A percentile compares a stretch with the other conserved stretches of the same genome.
Conservation (phyloP, 2,113 vertebrate species). For the Canis aureus region DNA sequence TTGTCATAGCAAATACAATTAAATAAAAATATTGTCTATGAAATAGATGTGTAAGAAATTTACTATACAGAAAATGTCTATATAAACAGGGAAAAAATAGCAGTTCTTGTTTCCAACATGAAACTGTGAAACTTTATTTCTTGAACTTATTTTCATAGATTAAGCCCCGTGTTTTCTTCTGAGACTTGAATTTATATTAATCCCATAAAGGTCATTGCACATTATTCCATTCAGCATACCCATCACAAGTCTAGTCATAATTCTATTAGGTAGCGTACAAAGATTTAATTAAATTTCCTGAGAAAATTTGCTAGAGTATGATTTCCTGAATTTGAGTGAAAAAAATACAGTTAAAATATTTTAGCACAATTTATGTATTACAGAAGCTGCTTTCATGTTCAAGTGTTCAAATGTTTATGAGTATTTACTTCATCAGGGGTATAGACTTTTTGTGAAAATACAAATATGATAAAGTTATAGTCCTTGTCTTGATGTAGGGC, state of each 20-base stretch:
- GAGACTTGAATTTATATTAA: constrained; percentile 5
- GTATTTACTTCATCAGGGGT: neutral
- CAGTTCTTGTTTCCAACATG: neutral
- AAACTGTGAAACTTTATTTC: neutral
- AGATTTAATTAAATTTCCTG: constrained; percentile 22
- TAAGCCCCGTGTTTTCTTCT: neutral
- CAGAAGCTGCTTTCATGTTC: neutral
- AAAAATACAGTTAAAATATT: neutral
- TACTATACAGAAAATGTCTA: neutral
- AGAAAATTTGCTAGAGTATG: constrained; percentile 5
- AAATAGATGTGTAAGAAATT: neutral
- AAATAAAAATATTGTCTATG: neutral
- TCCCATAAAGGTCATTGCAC: neutral
- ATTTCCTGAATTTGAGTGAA: neutral
- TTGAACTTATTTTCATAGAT: neutral
- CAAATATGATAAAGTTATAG: neutral
- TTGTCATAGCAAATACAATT: neutral
- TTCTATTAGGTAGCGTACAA: neutral
- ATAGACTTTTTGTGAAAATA: neutral
- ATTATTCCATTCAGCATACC: neutral
- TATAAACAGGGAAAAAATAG: neutral
- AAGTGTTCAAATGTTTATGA: constrained; percentile 1
- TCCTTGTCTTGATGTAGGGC: neutral
- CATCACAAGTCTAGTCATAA: neutral
- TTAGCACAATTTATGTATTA: neutral